Base-by-base conservation (phyloP, 2,797 vertebrate genomes). In the Tinamus major region DNA sequence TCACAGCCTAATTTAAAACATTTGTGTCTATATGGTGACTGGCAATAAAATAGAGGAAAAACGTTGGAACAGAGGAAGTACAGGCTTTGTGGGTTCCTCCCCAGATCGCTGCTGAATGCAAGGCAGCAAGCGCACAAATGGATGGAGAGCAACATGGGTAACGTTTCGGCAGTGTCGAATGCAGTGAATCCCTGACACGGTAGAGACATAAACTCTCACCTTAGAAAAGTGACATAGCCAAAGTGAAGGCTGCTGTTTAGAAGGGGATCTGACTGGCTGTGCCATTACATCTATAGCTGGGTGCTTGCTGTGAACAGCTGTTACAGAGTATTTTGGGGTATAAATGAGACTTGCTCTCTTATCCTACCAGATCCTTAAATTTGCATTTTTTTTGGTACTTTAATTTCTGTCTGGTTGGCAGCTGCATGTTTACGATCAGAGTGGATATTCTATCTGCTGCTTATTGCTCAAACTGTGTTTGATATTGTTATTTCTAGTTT, bases 1-100 rank as follows among this genome's bases (percentile, higher is more conserved):
- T 88, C 74, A 20, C 26, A 56, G 70, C 44, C 79, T 96, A 89
- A 95, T 93, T 88, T 72, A 84, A 95, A 95, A 93, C 87, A 94
- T 74, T 94, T 94, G 87, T 79, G 59, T 39, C 14, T 59, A 41
- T 41, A 59, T 80, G 90, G 42, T 89, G 63, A 83, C 44, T 89
- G 74, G 85, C 82, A 89, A 76, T 76, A 93, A 95, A 96, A 89
- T 39, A 69, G 58, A 91, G 62, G 94, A 82, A 27, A 92, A 91
- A 72, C 70, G 44, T 91, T 56, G 80, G 76, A 51, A 42, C 39
- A 69, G 67, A 93, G 85, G 87, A 95, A 89, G 39, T 76, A 10
- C 1, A 85, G 72, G 68, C 42, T 93, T 94, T 92, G 80, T 85
- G 88, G 68, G 65, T 65, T 75, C 72, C 83, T 93, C 61, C 49